These are phyloP conservation scores for Porites lutea DNA, from an alignment of 64 coral and sea anemone species.

Conservation along the genomic window DNA sequence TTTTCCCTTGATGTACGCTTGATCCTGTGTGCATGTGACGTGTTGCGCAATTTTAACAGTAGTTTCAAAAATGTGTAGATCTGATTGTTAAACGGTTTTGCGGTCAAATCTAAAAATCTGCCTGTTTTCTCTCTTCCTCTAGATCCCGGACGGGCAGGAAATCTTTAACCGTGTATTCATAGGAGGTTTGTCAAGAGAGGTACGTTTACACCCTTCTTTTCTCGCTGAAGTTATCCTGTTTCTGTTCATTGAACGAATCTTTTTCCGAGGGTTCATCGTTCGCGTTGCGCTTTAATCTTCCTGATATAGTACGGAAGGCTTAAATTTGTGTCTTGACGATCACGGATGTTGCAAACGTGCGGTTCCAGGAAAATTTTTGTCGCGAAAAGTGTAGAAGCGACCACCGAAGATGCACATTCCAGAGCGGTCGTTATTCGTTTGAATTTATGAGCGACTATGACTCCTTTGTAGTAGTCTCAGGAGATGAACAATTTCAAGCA, in stretches of 20 bases:
- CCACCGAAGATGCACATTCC: background rate
- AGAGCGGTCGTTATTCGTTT: background rate
- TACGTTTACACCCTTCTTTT: background rate
- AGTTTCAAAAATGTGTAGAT: no score
- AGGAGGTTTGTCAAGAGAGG: constrained; percentile 49
- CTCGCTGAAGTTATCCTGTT: no score
- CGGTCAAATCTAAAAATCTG: no score
- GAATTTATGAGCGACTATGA: background rate
- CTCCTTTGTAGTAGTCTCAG: no score
- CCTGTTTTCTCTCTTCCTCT: background rate
- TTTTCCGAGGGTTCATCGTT: background rate
- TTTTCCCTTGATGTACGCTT: no score
- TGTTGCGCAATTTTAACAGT: background rate
- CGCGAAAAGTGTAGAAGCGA: background rate
- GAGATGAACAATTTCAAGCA: no score
- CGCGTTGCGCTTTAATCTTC: background rate
- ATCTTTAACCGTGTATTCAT: constrained; percentile 47
- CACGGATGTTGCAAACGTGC: no score
- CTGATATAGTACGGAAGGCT: no score
- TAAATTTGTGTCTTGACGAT: no score
- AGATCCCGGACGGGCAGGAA: constrained; percentile 30
- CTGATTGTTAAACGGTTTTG: no score
- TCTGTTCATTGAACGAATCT: background rate
- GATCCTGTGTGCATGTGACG: no score
- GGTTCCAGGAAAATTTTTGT: no score